These are phyloP conservation scores for Tamandua tetradactyla DNA, from an alignment of 2,797 vertebrate species.

Conservation along the genomic window DNA sequence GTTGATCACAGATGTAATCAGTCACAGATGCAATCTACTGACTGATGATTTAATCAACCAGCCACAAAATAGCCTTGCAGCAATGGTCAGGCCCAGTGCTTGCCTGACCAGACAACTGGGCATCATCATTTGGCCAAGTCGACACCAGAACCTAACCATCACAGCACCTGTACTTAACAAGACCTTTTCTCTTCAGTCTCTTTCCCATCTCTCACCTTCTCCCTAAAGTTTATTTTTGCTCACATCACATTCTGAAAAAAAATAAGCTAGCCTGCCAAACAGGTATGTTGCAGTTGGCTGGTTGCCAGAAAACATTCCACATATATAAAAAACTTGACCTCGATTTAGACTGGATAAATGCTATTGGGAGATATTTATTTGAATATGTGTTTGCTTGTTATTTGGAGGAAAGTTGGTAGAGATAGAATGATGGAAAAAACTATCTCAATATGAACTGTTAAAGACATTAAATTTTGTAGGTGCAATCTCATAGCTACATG, in stretches of 20 bases:
- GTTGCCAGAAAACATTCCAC: neutral
- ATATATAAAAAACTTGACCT: neutral
- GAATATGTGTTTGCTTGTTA: neutral
- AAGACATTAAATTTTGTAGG: neutral
- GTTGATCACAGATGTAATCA: no score
- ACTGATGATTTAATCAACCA: no score
- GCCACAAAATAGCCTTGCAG: no score
- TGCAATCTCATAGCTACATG: neutral
- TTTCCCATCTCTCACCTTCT: neutral
- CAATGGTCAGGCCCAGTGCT: no score
- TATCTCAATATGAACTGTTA: neutral
- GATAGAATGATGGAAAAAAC: neutral
- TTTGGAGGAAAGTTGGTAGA: neutral
- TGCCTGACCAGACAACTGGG: no score
- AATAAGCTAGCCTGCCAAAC: neutral
- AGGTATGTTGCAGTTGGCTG: neutral
- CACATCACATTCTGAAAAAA: neutral
- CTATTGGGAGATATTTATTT: neutral
- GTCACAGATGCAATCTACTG: no score
- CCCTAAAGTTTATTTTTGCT: constrained; percentile 38
- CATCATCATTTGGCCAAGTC: no score
- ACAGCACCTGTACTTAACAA: neutral
- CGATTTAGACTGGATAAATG: constrained; percentile 2
- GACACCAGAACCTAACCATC: no score
- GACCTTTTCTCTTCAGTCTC: neutral